Evolutionary conservation across 1,140 invertebrate genomes (phyloP), one percentile per base, ranked within the genome.

Genomic region (Sarcophaga peregrina): DNA sequence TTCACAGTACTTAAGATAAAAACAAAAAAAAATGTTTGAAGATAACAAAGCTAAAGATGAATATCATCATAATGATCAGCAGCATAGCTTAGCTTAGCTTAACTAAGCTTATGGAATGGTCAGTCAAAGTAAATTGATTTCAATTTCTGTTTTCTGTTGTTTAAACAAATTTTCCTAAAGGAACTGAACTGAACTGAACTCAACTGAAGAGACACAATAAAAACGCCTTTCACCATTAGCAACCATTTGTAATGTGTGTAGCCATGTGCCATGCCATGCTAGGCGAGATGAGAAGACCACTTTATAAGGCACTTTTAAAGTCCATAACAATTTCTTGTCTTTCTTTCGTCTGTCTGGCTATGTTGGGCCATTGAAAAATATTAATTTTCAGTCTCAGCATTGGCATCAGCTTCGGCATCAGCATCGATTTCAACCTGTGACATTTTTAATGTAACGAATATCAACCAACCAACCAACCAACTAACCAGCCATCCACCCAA

Each of bases 81-180:
- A n/a, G n/a, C n/a, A n/a, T n/a, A n/a, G n/a, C n/a, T n/a, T n/a
- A n/a, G n/a, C n/a, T n/a, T n/a, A n/a, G n/a, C n/a, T n/a, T 5
- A 52, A 4, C 25, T 37, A 37, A 37, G 25, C 25, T 37, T 37
- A 37, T 37, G 17, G 62, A 68, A 25, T 68, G 62, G 62, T 68
- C 62, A 68, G 50, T 52, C 50, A 52, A 52, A 68, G 62, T 68
- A 25, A 68, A 68, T 17, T 68, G 62, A 68, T 68, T 68, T 68
- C 20, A 20, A 68, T 9, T 68, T 9, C 20, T 68, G 15, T 68
- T 68, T 68, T 20, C 6, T 68, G 20, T 20, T 25, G 17, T 68
- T 13, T n/a, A 58, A 68, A 68, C n/a, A 68, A 68, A 68, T 68
- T 25, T n/a, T 68, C 1, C 25, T 68, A 20, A 68, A 68, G 62